These are phyloP conservation scores for Pterostichus niger DNA, from an alignment of 2,888 invertebrate species.

Conservation along the genomic window DNA sequence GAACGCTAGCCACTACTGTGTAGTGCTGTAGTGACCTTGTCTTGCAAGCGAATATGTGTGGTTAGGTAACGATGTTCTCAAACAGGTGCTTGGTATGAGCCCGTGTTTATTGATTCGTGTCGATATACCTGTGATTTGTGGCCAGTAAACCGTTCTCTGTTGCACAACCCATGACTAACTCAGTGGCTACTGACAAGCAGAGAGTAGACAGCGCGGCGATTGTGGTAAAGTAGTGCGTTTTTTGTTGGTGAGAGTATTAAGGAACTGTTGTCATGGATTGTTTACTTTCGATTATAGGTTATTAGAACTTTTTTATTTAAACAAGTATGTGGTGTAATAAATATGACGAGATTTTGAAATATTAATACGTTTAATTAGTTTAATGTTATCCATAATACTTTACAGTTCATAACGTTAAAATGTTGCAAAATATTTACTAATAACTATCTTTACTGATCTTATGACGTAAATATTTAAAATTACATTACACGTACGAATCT, in stretches of 20 bases:
- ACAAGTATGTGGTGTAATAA: constrained; percentile 12
- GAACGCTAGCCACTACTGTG: neutral
- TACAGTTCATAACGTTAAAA: neutral
- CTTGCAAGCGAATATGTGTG: constrained; percentile 12
- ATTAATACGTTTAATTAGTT: neutral
- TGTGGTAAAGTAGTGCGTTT: constrained; percentile 2
- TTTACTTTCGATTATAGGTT: constrained; percentile 45
- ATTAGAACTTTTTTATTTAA: constrained; percentile 38
- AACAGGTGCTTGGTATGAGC: constrained; percentile 15
- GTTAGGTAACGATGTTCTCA: constrained; percentile 9
- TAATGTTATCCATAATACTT: neutral
- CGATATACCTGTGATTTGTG: constrained; percentile 44
- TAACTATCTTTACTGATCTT: neutral
- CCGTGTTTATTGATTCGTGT: constrained; percentile 48
- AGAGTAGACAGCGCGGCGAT: constrained; percentile 37
- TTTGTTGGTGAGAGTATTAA: constrained; percentile 6
- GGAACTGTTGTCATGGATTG: constrained; percentile 45
- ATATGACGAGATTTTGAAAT: constrained; percentile 7
- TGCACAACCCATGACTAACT: constrained; percentile 31
- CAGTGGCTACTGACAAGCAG: constrained; percentile 11
- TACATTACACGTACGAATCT: too few species aligned
- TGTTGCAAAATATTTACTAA: neutral
- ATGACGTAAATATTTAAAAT: too few species aligned
- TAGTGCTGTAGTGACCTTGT: neutral
- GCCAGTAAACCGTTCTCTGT: constrained; percentile 47